A percentile compares a stretch with the other conserved stretches of the same genome.
Conservation (phyloP, 2,113 vertebrate species). For the Heterotis niloticus region DNA sequence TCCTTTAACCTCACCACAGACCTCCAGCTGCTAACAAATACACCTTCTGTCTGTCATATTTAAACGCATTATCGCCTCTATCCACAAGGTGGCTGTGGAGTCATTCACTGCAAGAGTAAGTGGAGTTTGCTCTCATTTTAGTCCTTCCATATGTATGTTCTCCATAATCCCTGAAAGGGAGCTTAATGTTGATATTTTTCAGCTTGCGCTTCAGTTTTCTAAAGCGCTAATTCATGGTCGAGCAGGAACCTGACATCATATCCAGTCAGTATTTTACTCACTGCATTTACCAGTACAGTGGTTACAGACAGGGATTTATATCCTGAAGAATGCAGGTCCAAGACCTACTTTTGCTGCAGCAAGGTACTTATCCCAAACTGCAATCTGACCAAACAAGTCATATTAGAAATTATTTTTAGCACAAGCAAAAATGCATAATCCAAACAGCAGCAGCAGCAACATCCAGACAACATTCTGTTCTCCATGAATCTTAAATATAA, state of each 20-base stretch:
- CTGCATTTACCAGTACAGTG: no score
- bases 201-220: background rate
- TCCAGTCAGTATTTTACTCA: constrained; percentile 5
- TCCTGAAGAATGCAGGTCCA: background rate
- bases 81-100: constrained; percentile 35
- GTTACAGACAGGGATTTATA: no score
- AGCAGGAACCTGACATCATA: constrained; percentile 1
- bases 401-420: no score
- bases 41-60: constrained; percentile 1
- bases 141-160: background rate
- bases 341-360: no score
- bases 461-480: no score
- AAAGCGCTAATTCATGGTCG: background rate
- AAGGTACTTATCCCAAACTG: no score
- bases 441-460: no score
- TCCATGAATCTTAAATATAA: no score
- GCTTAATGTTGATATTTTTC: constrained; percentile 7
- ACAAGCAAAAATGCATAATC: no score
- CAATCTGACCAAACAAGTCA: no score
- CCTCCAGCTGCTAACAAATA: background rate
- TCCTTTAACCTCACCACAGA: no score
- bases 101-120: background rate
- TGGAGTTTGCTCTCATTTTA: background rate
- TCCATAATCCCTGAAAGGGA: background rate
- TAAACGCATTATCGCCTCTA: constrained; percentile 2